Conservation (phyloP, 2,888 invertebrate species). For the Muscina levida region DNA sequence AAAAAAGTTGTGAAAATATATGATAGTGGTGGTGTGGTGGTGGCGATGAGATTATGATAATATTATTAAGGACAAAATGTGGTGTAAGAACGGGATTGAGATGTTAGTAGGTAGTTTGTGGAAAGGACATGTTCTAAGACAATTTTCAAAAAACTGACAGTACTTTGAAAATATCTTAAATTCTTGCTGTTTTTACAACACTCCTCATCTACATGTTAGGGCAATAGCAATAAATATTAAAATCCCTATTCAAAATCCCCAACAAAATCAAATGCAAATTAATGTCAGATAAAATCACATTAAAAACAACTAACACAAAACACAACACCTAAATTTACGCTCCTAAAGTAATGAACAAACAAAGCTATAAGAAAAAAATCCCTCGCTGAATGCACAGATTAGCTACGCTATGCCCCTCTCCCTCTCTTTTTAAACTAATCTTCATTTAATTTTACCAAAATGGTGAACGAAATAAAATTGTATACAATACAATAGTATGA, state of each 20-base stretch:
- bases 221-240: too few species aligned
- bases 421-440: slow-evolving; percentile 72
- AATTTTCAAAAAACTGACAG: too few species aligned
- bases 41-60: not conserved
- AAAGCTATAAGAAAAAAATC: not conserved
- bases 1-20: slow-evolving; percentile 61
- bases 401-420: not conserved
- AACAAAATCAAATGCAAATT: slow-evolving; percentile 10
- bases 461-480: slow-evolving; percentile 49
- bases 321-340: not conserved
- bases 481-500: too few species aligned
- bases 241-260: not conserved
- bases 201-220: too few species aligned
- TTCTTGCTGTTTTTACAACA: too few species aligned
- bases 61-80: not conserved
- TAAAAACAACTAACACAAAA: not conserved
- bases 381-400: too few species aligned
- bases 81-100: too few species aligned
- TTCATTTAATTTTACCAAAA: slow-evolving; percentile 76
- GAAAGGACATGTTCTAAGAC: too few species aligned
- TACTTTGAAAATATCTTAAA: too few species aligned
- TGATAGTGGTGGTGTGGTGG: not conserved
- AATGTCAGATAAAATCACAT: slow-evolving; percentile 10
- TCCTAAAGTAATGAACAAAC: not conserved
- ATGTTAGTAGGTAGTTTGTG: too few species aligned